Evolutionary conservation across 2,888 invertebrate species (phyloP).

Genomic region (Ectemnius lituratus): DNA sequence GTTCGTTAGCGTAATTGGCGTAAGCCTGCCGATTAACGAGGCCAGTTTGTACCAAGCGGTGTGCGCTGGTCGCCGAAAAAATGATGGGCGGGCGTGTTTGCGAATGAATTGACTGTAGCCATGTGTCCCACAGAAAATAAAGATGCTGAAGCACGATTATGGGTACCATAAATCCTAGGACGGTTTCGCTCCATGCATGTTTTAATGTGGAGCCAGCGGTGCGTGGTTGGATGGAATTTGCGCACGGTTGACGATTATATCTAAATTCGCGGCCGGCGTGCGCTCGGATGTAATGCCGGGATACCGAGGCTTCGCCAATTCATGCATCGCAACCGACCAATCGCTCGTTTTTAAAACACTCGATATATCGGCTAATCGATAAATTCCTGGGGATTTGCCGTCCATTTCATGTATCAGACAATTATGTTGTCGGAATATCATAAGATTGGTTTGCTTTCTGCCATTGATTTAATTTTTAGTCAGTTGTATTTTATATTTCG

Average conservation of each 20-base stretch:
- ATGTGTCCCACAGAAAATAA: constrained; percentile 42
- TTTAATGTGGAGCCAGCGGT: constrained; percentile 15
- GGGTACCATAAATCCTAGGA: constrained; percentile 41
- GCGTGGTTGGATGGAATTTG: constrained; percentile 6
- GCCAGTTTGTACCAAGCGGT: constrained; percentile 34
- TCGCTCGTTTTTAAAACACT: constrained; percentile 27
- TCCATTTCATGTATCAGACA: no score
- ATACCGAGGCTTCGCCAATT: constrained; percentile 56
- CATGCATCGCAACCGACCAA: constrained; percentile 61
- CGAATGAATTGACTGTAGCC: constrained; percentile 42
- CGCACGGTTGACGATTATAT: constrained; percentile 59
- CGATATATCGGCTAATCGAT: no score
- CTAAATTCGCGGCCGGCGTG: constrained; percentile 54
- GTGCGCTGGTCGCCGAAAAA: constrained; percentile 34
- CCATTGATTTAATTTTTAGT: no score
- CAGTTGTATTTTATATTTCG: no score
- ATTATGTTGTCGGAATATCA: no score
- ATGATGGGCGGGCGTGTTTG: constrained; percentile 11
- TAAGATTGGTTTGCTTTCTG: no score
- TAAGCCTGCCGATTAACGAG: constrained; percentile 58
- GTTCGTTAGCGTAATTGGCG: constrained; percentile 57
- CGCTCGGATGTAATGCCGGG: constrained; percentile 31
- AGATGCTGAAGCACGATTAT: constrained; percentile 49
- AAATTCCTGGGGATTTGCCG: no score
- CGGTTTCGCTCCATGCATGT: constrained; percentile 20